Evolutionary conservation across 2,113 vertebrate genomes (phyloP), one percentile per base, ranked within the genome.

Genomic region (Microcebus lehilahytsara): DNA sequence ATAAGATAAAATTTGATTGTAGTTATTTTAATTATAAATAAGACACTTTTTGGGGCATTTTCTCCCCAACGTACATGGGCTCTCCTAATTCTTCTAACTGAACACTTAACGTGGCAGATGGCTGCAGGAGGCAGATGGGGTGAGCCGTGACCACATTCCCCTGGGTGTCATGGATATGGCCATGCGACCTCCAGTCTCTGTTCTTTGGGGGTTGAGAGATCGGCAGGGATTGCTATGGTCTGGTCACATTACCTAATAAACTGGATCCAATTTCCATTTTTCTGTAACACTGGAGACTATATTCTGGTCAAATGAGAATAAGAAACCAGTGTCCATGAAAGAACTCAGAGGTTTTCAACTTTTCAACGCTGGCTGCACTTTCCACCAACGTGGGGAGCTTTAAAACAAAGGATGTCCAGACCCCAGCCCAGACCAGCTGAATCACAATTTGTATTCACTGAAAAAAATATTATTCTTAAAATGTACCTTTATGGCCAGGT

Each of bases 91-190:
- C 66, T 75, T 92, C 40, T 13, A 34, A 17, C 69, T 0, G 32
- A 66, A 23, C 46, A 37, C 14, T 62, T 37, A 9, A 0, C 2
- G 6, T 4, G 27, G 20, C 84, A 42, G 14, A 9, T 25, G n/a
- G 42, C 46, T 75, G 3, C 53, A 46, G 81, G 37, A 60, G 80
- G 56, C 0, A 0, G 30, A 10, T 9, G 53, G n/a, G 40, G 34
- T 67, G 25, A n/a, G 69, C 5, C 13, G 49, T 0, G 4, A 2
- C 13, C 23, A 1, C 13, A 0, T 17, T 22, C 67, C 69, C 56
- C 20, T 0, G 37, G 7, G 62, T 4, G 25, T 9, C 2, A 2
- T 4, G 67, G 1, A 3, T 14, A 4, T 3, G 25, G 56, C 30
- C 13, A 4, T 0, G 0, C 8, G 9, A 58, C 25, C 37, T 17